Evolutionary conservation across 2,888 invertebrate species (phyloP).

Genomic region (Timandra comae): DNA sequence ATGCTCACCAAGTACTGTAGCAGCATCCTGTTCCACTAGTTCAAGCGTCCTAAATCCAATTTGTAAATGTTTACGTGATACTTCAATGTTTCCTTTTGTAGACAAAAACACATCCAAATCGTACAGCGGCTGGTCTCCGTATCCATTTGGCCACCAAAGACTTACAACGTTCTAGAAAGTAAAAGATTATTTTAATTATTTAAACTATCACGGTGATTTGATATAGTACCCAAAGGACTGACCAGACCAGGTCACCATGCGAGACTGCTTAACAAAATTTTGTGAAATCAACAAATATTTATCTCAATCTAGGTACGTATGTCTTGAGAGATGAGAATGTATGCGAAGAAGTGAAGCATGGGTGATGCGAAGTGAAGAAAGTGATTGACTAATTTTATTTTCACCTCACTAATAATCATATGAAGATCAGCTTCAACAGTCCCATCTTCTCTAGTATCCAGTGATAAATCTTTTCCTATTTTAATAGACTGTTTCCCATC

Average conservation of each 20-base stretch:
- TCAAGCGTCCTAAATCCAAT: constrained; percentile 93
- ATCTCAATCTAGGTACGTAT: too few relatives aligned
- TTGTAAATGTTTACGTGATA: constrained; percentile 69
- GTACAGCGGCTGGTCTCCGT: constrained; percentile 88
- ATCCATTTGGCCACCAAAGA: constrained; percentile 98
- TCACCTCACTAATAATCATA: constrained; percentile 51
- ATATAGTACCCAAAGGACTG: too few relatives aligned
- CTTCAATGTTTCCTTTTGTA: constrained; percentile 40
- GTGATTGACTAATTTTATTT: too few relatives aligned
- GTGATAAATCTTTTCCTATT: constrained; percentile 31
- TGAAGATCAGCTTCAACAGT: constrained; percentile 41
- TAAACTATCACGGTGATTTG: not conserved
- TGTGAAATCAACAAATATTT: too few relatives aligned
- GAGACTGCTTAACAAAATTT: too few relatives aligned
- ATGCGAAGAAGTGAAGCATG: too few relatives aligned
- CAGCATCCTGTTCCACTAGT: constrained; percentile 83
- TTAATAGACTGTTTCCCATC: constrained; percentile 46
- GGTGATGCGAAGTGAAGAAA: too few relatives aligned
- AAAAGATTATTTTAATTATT: not conserved
- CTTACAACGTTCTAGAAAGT: constrained; percentile 48
- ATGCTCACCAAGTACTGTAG: constrained; percentile 44
- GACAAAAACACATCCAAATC: constrained; percentile 73
- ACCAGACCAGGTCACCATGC: too few relatives aligned
- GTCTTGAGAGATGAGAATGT: too few relatives aligned
- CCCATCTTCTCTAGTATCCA: constrained; percentile 38